Base-by-base conservation (phyloP, 2,888 invertebrate species). In the Leptarthrus brevirostris region DNA sequence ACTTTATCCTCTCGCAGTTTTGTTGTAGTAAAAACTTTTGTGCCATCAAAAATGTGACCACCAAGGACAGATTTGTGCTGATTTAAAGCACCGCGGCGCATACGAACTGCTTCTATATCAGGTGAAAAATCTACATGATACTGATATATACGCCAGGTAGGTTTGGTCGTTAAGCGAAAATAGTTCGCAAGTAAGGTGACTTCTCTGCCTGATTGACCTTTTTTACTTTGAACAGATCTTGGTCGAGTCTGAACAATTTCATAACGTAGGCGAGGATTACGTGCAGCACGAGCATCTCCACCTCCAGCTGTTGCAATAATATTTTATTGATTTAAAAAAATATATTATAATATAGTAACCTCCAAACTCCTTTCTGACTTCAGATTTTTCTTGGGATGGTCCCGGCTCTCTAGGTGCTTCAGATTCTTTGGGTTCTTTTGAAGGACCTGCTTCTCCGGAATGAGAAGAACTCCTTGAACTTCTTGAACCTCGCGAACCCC, bases 31-130 rank as follows among this genome's bases (percentile, higher is more conserved):
- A 91, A 94, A 10, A 95, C 77, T 2, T 90, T 88, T 0, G 89
- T 87, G 0, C 94, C 94, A 83, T 94, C 94, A 82, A 93, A 95
- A 0, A 94, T 82, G 77, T 92, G 93, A 0, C 90, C 90, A 0
- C 90, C 90, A 4, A 92, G 80, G 0, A 79, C 80, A 0, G 85
- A 83, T 20, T 86, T 86, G 77, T 92, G 91, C 0, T 87, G 81
- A 2, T 87, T 86, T 1, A 94, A 78, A 3, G 94, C 82, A 0
- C 85, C 88, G 80, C 90, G 91, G 0, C 91, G 88, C 0, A 90
- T 83, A 0, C 82, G 80, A 0, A 90, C 90, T 22, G 88, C 83
- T 77, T 94, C 93, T 77, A 93, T 90, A 0, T 90, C 89, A 0
- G 94, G 94, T 0, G 85, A 81, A 77, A 93, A 90, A 77, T 92